These are phyloP conservation scores for Epinephelus moara DNA, from an alignment of 2,113 vertebrate genomes.

Conservation along the genomic window DNA sequence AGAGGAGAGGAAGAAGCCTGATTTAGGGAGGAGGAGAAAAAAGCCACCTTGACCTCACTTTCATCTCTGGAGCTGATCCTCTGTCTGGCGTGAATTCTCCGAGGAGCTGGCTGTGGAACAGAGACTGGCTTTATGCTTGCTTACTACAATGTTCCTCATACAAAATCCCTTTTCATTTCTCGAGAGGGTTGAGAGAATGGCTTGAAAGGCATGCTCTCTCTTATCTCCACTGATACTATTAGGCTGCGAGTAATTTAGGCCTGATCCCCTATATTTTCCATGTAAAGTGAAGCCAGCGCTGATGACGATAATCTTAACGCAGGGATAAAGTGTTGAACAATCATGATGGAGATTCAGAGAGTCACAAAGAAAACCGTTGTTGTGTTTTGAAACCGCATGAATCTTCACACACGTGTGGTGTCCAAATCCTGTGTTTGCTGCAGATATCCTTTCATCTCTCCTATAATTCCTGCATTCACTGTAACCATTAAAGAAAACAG, in stretches of 20 bases:
- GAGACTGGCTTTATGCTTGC: constrained; percentile 80
- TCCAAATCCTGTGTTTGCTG: constrained; percentile 17
- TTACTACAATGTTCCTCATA: constrained; percentile 69
- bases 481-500: background rate
- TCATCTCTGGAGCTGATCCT: constrained; percentile 80
- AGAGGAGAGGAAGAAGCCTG: constrained; percentile 27
- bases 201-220: constrained; percentile 72
- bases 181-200: constrained; percentile 68
- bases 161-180: constrained; percentile 74
- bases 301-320: constrained; percentile 52
- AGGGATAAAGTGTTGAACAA: constrained; percentile 45
- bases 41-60: constrained; percentile 77
- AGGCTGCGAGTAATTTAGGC: constrained; percentile 63
- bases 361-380: constrained; percentile 38
- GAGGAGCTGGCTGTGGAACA: constrained; percentile 77
- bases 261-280: constrained; percentile 41
- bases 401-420: background rate
- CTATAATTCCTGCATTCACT: background rate
- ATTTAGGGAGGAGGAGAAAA: constrained; percentile 51
- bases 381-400: background rate
- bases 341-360: constrained; percentile 11
- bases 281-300: constrained; percentile 63
- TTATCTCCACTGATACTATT: constrained; percentile 71
- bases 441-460: background rate
- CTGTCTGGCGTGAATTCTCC: constrained; percentile 73